Base-by-base conservation (phyloP, 2,888 invertebrate species). In the Drosophila lutescens region DNA sequence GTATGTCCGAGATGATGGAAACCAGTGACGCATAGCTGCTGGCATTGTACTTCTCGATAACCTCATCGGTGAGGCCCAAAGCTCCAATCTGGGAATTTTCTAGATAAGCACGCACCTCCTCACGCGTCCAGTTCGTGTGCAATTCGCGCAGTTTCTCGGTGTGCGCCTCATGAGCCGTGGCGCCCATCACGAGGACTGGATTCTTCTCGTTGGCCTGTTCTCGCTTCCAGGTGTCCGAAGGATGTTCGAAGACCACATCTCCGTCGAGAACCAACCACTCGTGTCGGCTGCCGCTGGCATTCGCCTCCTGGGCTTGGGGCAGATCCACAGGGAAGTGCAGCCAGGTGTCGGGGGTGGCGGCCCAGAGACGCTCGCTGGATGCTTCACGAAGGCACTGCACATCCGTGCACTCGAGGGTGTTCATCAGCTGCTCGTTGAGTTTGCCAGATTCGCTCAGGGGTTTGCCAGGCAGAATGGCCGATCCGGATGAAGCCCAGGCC, bases 231-330 rank as follows among this genome's bases (percentile, higher is more conserved):
- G 93, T 93, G 62, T 94, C 94, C 47, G 94, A 94, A 0, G 95
- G 94, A 86, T 95, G 94, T 53, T 95, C 93, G 73, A 94, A 93
- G 15, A 97, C 90, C 32, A 95, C 93, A 43, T 93, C 92, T 0
- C 96, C 96, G 88, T 97, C 97, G 15, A 95, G 91, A 0, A 95
- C 95, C 17, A 97, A 91, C 96, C 97, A 97, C 72, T 96, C 95
- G 79, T 96, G 96, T 38, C 92, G 92, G 47, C 92, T 92, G 30
- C 74, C 74, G 34, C 93, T 93, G 1, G 62, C 34, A 30, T 93
- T 92, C 59, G 94, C 94, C 78, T 94, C 94, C n/a, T 91, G 91
- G 1, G 78, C 77, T 13, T 89, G 81, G 0, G 95, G 94, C 7
- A 95, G 90, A 54, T 95, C 93, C 76, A 93, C 92, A 76, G 93